These are phyloP conservation scores for Drosophila sp. DNA, from an alignment of 1,140 invertebrate species.

Conservation along the genomic window DNA sequence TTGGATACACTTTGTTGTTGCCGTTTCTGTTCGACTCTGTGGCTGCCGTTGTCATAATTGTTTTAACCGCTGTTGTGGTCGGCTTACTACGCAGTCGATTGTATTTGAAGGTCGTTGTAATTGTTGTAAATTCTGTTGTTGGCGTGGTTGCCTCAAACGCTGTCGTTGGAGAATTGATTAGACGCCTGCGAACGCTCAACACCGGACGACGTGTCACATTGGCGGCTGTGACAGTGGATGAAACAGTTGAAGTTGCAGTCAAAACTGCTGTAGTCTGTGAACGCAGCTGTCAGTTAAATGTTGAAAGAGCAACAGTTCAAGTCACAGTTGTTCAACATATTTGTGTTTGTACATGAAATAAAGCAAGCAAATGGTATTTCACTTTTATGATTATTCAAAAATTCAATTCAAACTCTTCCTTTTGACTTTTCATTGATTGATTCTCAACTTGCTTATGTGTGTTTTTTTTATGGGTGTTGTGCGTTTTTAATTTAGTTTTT, in stretches of 20 bases:
- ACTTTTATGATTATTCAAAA: too few relatives aligned
- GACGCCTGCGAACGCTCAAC: conserved; percentile 76
- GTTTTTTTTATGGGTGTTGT: too few relatives aligned
- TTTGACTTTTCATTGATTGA: too few relatives aligned
- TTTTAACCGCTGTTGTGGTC: conserved; percentile 31
- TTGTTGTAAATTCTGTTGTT: conserved; percentile 20
- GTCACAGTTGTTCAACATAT: background rate
- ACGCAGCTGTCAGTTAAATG: too few relatives aligned
- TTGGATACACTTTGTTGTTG: conserved; percentile 46
- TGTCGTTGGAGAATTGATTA: conserved; percentile 69
- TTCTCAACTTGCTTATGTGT: too few relatives aligned
- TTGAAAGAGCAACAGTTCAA: background rate
- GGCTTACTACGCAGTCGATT: conserved; percentile 57
- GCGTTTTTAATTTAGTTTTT: too few relatives aligned
- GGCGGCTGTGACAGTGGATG: background rate
- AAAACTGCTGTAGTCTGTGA: conserved; percentile 12
- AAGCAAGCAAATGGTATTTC: background rate
- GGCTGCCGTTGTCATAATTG: conserved; percentile 32
- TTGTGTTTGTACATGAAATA: background rate
- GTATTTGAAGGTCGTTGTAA: conserved; percentile 72
- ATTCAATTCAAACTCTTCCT: too few relatives aligned
- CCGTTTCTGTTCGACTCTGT: conserved; percentile 26
- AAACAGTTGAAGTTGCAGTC: background rate
- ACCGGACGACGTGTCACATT: conserved; percentile 70
- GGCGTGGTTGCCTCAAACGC: conserved; percentile 43